These are phyloP conservation scores for Calcarius ornatus DNA, from an alignment of 2,113 vertebrate species.

Conservation along the genomic window DNA sequence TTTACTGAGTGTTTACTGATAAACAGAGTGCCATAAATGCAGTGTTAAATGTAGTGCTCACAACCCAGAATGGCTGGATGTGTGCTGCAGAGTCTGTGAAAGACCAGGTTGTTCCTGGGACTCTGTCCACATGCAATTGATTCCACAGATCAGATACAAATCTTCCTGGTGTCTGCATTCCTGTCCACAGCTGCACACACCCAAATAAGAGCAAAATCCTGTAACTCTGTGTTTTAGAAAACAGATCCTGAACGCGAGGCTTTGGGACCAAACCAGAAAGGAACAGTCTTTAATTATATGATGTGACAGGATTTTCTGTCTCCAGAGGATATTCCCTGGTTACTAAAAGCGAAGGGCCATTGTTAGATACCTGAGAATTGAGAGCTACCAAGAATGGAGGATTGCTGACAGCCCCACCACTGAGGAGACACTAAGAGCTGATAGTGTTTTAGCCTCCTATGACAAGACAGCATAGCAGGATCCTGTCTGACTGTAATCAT, in stretches of 20 bases:
- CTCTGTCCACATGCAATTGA: background rate
- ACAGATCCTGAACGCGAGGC: background rate
- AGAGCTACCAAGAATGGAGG: background rate
- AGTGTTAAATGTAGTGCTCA: background rate
- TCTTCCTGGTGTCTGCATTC: background rate
- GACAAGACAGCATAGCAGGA: background rate
- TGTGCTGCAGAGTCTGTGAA: background rate
- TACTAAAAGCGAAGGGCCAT: background rate
- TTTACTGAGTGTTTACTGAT: background rate
- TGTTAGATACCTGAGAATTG: background rate
- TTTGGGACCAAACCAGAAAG: background rate
- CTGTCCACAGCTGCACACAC: background rate
- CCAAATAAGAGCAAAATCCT: background rate
- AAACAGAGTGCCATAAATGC: background rate
- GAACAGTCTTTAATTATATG: background rate
- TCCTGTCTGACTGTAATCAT: background rate
- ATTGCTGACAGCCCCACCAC: background rate
- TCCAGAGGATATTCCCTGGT: background rate
- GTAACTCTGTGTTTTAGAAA: background rate
- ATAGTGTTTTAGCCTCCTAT: background rate
- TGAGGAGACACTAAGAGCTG: background rate
- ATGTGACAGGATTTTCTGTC: background rate
- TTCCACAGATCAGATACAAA: background rate
- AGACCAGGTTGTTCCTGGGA: background rate
- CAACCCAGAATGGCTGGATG: rapidly evolving